Conservation (phyloP, 2,888 invertebrate genomes). For the Rhorus exstirpatorius region DNA sequence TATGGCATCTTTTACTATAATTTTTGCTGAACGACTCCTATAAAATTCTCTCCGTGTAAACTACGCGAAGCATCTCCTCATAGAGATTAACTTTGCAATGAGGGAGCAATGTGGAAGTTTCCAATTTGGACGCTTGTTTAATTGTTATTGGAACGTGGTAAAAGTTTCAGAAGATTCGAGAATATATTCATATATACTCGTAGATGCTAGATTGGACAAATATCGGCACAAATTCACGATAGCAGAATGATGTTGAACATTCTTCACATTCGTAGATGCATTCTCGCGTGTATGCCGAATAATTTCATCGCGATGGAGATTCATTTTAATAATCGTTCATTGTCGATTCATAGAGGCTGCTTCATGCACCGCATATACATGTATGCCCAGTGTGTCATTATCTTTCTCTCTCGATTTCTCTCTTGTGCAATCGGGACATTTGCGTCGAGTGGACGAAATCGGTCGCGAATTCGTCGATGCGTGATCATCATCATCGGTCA, state of each 20-base stretch:
- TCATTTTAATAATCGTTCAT: conserved; percentile 55
- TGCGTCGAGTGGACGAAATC: conserved; percentile 52
- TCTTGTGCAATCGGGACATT: conserved; percentile 54
- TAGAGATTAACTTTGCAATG: no score
- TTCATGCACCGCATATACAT: not conserved
- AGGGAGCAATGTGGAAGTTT: no score
- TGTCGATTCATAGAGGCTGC: conserved; percentile 11
- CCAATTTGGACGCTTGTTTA: no score
- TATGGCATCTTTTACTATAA: no score
- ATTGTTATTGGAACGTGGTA: no score
- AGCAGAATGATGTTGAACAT: not conserved
- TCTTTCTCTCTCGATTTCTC: conserved; percentile 3
- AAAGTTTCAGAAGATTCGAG: no score
- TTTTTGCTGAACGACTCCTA: no score
- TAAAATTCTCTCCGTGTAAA: no score
- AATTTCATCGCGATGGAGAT: conserved; percentile 52
- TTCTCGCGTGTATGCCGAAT: not conserved
- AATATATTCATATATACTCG: no score
- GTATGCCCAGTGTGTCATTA: not conserved
- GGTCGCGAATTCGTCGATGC: conserved; percentile 59
- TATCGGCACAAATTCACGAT: no score
- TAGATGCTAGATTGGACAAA: no score
- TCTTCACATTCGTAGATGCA: conserved; percentile 6
- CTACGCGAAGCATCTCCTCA: no score
- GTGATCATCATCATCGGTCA: conserved; percentile 65